Evolutionary conservation across 2,888 invertebrate genomes (phyloP).

Genomic region (Panzeria rudis): DNA sequence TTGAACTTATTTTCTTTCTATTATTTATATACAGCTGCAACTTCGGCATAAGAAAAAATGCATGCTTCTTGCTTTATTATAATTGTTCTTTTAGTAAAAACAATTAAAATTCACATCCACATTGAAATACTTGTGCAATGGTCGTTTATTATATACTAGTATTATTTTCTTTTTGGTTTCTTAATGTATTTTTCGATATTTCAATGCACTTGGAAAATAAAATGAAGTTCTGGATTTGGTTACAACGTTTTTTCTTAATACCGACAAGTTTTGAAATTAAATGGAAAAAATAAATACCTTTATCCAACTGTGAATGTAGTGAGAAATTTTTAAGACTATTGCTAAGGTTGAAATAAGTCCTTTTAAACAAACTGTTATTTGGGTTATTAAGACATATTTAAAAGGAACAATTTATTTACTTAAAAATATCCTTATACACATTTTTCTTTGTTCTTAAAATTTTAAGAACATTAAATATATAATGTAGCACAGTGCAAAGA

Average conservation of each 20-base stretch:
- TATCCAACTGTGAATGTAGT: background rate
- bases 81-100: conserved; percentile 52
- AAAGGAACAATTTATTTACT: background rate
- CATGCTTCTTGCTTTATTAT: conserved; percentile 30
- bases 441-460: background rate
- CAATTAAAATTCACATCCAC: conserved; percentile 45
- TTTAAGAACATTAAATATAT: background rate
- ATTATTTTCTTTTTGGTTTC: conserved; percentile 25
- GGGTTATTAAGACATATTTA: background rate
- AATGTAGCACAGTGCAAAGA: background rate
- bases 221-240: background rate
- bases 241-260: conserved; percentile 15
- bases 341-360: background rate
- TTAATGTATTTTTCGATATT: conserved; percentile 6
- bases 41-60: conserved; percentile 15
- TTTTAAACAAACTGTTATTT: background rate
- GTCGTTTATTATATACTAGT: conserved; percentile 16
- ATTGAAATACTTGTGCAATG: conserved; percentile 12
- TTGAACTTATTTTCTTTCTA: conserved; percentile 16
- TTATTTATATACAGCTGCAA: conserved; percentile 15
- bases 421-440: background rate
- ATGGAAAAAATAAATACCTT: conserved; percentile 43
- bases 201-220: conserved; percentile 16
- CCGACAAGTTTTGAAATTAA: conserved; percentile 19
- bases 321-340: no score